Evolutionary conservation across 2,888 invertebrate species (phyloP).

Genomic region (Chouioia cunea): DNA sequence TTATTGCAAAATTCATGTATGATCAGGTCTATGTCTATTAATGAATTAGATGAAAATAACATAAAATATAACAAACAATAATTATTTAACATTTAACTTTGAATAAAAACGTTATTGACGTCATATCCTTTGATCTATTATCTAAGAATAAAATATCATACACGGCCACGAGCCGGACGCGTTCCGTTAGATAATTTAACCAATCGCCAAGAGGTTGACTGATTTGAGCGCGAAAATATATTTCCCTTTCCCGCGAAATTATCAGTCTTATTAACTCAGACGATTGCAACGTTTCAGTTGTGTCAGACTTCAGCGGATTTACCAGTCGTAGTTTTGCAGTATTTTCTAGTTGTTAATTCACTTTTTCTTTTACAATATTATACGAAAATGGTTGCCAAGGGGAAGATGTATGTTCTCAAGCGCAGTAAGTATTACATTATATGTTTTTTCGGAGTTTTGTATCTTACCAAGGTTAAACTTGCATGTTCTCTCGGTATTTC

Average conservation of each 20-base stretch:
- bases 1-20: too few species aligned
- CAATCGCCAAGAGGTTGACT: background rate
- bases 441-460: background rate
- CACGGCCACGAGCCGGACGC: too few species aligned
- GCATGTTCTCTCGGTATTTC: background rate
- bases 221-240: slow-evolving; percentile 28
- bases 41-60: too few species aligned
- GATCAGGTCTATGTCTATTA: too few species aligned
- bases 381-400: slow-evolving; percentile 35
- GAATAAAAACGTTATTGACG: too few species aligned
- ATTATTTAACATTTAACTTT: too few species aligned
- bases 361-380: background rate
- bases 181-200: background rate
- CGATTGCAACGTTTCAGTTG: background rate
- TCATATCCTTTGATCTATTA: too few species aligned
- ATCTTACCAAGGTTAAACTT: slow-evolving; percentile 14
- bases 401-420: slow-evolving; percentile 42
- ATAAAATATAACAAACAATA: too few species aligned
- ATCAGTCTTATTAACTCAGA: background rate
- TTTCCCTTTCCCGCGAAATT: slow-evolving; percentile 39
- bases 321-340: background rate
- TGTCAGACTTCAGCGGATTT: background rate
- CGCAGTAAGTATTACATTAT: slow-evolving; percentile 35
- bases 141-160: too few species aligned
- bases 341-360: slow-evolving; percentile 6